A percentile compares a stretch with the other conserved stretches of the same genome.
Conservation (phyloP, 2,797 vertebrate species). For the Epinephelus malabaricus region DNA sequence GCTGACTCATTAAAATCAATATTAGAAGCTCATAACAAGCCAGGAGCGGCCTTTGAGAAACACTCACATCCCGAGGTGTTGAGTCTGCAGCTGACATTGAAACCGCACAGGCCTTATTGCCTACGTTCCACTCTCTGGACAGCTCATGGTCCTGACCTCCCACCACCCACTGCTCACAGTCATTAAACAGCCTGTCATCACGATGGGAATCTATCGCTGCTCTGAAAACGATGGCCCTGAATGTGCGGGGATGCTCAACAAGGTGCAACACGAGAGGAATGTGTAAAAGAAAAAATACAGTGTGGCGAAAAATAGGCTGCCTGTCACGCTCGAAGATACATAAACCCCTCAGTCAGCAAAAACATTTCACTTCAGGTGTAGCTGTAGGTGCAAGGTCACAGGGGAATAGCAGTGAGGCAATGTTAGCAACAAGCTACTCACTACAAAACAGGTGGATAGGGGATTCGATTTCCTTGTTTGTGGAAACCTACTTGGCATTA, state of each 20-base stretch:
- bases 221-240: constrained; percentile 29
- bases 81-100: constrained; percentile 48
- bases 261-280: constrained; percentile 9
- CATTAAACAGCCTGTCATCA: constrained; percentile 71
- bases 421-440: constrained; percentile 6
- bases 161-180: constrained; percentile 57
- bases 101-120: constrained; percentile 31
- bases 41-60: constrained; percentile 48
- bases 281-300: not conserved
- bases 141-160: constrained; percentile 69
- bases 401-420: constrained; percentile 9
- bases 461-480: constrained; percentile 2
- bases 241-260: constrained; percentile 19
- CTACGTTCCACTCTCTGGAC: constrained; percentile 42
- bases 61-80: constrained; percentile 37
- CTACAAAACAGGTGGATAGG: not conserved
- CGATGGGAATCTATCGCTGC: constrained; percentile 31
- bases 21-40: constrained; percentile 56
- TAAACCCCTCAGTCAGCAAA: constrained; percentile 29
- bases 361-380: constrained; percentile 29
- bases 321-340: constrained; percentile 25
- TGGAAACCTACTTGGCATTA: no score
- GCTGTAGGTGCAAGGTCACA: constrained; percentile 30
- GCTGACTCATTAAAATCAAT: constrained; percentile 68
- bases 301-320: not conserved